Evolutionary conservation across 2,888 invertebrate species (phyloP), one percentile per base, ranked within the genome.

Genomic region (Agonopterix subpropinquella): DNA sequence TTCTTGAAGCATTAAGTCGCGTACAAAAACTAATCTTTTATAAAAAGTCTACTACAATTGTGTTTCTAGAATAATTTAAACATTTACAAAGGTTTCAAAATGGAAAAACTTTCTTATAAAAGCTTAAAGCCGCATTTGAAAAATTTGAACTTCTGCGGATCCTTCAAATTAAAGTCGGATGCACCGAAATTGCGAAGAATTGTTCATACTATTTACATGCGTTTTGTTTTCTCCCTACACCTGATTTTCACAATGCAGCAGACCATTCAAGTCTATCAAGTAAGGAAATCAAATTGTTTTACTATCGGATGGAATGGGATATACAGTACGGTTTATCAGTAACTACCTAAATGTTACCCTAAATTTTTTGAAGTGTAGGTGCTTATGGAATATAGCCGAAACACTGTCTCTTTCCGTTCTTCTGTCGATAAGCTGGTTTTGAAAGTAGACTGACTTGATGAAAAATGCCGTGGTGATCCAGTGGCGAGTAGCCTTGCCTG

Each of bases 191-290:
- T 53, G 2, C 52, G 56, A 37, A 65, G 50, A 64, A 44, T 51
- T 18, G 37, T 75, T 7, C 73, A 79, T 45, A 56, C 53, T 2
- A 49, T 61, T 10, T 79, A 70, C 47, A 76, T 69, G 66, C 43
- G 53, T 9, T 44, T 65, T 9, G 57, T 66, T 41, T 57, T 75
- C n/a, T 50, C 50, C 41, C 56, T 71, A 10, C 57, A 70, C 42
- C 45, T 65, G 10, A 11, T 77, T 3, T 79, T 70, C 49, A 70
- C 66, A 2, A 18, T 61, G 11, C 77, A 77, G 51, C 74, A 78
- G 55, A 64, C 67, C 3, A 49, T 77, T 2, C 67, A 73, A 53
- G 59, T 77, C 50, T 67, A 70, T 54, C 57, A 75, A 64, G 80
- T 79, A 67, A 58, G n/a, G 39, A n/a, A n/a, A 9, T 39, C 1